Conservation (phyloP, 2,113 vertebrate species). For the Triplophysa dalaica region DNA sequence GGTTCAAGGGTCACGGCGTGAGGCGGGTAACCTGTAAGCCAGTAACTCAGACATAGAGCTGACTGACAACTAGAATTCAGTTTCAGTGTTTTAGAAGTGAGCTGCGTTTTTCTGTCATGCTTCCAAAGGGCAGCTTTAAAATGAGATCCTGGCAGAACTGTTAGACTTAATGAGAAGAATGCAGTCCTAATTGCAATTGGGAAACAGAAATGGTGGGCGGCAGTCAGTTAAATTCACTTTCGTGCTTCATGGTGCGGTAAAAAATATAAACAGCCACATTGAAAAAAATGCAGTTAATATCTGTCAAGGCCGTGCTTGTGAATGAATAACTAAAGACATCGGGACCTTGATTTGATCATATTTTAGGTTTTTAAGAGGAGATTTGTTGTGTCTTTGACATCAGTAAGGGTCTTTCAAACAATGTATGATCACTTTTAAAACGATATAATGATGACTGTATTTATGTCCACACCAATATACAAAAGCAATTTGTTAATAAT, state of each 20-base stretch:
- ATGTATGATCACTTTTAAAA: no score
- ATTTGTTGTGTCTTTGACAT: no score
- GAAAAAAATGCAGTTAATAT: constrained; percentile 6
- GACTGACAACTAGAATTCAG: constrained; percentile 56
- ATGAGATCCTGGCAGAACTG: constrained; percentile 44
- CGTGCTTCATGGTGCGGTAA: background rate
- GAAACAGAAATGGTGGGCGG: constrained; percentile 3
- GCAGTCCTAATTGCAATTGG: constrained; percentile 13
- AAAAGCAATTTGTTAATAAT: no score
- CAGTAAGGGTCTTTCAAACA: no score
- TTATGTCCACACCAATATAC: no score
- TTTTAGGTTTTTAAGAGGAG: background rate
- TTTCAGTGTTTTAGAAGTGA: constrained; percentile 61
- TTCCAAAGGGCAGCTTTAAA: constrained; percentile 37
- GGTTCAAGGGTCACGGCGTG: constrained; percentile 50
- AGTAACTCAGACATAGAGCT: constrained; percentile 35
- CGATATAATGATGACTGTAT: no score
- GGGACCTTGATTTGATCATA: constrained; percentile 12
- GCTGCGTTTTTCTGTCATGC: constrained; percentile 39
- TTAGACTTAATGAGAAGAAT: constrained; percentile 16
- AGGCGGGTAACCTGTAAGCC: constrained; percentile 51
- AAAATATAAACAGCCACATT: background rate
- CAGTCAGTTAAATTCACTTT: constrained; percentile 28
- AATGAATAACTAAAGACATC: background rate
- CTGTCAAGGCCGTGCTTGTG: background rate